A percentile compares a stretch with the other conserved stretches of the same genome.
phyloP scores from a whole-genome alignment of 1,140 invertebrate genomes.

The Penaeus indicus region DNA sequence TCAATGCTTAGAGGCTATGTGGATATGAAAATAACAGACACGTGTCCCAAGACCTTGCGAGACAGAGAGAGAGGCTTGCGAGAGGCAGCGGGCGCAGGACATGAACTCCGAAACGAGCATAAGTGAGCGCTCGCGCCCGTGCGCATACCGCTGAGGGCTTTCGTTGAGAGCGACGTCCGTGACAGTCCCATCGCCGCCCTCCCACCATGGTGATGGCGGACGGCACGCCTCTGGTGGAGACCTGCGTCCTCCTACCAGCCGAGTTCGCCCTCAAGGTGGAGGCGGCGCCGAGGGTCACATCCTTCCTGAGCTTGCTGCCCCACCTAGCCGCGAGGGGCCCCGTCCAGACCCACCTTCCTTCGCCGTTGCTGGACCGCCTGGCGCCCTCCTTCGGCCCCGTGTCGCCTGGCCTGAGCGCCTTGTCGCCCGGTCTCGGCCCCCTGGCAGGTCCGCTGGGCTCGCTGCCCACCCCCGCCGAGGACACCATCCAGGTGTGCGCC shows the following conservation, averaged over 20 bases:
- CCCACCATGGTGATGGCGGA: conserved; percentile 51
- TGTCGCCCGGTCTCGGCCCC: conserved; percentile 33
- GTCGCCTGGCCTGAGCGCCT: conserved; percentile 17
- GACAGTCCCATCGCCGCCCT: background rate
- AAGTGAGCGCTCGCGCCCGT: too few species aligned
- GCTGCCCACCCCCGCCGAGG: conserved; percentile 75
- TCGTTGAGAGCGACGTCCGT: background rate
- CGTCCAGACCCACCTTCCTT: conserved; percentile 61
- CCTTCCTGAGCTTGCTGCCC: conserved; percentile 46
- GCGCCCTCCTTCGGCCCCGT: conserved; percentile 66
- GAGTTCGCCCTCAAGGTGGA: conserved; percentile 87
- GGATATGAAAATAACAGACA: too few species aligned
- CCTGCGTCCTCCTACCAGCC: conserved; percentile 89
- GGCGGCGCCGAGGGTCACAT: conserved; percentile 70
- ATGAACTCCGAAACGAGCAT: too few species aligned
- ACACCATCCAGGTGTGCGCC: conserved; percentile 78
- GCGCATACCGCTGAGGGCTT: too few species aligned
- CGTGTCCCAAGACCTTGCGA: too few species aligned
- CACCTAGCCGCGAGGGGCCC: conserved; percentile 33
- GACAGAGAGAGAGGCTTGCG: too few species aligned
- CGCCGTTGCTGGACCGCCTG: conserved; percentile 70
- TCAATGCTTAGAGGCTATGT: too few species aligned
- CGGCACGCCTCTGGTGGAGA: conserved; percentile 79
- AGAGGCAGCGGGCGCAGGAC: too few species aligned
- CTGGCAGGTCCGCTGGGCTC: conserved; percentile 20